These are phyloP conservation scores for Antechinus flavipes DNA, from an alignment of 2,113 vertebrate species.

Conservation along the genomic window DNA sequence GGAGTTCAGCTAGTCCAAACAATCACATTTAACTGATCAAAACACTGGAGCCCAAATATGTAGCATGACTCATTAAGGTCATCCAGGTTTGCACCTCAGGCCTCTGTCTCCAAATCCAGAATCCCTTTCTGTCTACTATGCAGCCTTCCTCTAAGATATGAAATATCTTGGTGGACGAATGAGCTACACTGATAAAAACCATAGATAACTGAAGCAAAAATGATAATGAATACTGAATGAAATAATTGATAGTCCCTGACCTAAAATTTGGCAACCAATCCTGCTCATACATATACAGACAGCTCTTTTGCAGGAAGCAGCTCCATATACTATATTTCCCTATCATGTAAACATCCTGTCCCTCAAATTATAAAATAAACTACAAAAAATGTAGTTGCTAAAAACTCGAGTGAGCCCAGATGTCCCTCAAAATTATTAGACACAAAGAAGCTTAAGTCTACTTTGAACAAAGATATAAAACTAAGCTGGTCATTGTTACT, in stretches of 20 bases:
- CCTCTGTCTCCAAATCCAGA: background rate
- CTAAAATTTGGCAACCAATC: background rate
- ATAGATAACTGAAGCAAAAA: background rate
- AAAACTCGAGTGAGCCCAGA: constrained; percentile 77
- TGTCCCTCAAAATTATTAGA: constrained; percentile 59
- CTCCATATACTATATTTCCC: constrained; percentile 64
- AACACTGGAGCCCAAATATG: background rate
- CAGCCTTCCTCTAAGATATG: background rate
- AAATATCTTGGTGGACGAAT: background rate
- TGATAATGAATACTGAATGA: background rate
- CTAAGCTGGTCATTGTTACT: constrained; percentile 9
- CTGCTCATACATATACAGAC: background rate
- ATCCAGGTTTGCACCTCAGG: background rate
- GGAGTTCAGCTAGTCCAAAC: background rate
- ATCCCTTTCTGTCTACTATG: background rate
- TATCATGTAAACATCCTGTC: constrained; percentile 74
- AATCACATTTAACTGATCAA: background rate
- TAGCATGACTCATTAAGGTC: background rate
- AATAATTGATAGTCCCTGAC: background rate
- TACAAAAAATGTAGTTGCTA: constrained; percentile 68
- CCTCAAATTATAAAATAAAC: constrained; percentile 72
- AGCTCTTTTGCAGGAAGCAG: background rate
- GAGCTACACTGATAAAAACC: background rate
- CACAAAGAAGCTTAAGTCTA: constrained; percentile 29
- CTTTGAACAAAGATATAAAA: constrained; percentile 18